These are phyloP conservation scores for Hippopotamyrus pictus DNA, from an alignment of 2,797 vertebrate species.

Conservation along the genomic window DNA sequence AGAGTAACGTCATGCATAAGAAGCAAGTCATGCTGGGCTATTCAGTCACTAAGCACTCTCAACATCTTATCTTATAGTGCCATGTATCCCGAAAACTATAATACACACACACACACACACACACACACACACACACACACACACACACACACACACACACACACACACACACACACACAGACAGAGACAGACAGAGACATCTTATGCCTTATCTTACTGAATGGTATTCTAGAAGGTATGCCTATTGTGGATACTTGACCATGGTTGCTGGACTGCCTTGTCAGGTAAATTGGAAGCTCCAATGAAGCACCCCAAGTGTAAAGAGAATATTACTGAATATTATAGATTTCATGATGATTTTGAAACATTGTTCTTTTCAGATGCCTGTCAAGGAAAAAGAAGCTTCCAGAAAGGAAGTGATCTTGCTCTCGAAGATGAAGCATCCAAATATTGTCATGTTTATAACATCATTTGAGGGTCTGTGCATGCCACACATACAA, in stretches of 20 bases:
- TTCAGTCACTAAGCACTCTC: neutral
- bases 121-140: neutral
- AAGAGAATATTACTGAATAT: neutral
- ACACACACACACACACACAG: neutral
- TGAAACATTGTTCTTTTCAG: constrained; percentile 50
- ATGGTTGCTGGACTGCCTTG: neutral
- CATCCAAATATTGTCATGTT: constrained; percentile 85
- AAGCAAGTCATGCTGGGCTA: neutral
- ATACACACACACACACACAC: neutral
- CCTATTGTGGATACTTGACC: neutral
- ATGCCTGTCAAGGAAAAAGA: constrained; percentile 74
- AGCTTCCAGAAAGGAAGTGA: constrained; percentile 76
- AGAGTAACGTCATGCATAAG: neutral
- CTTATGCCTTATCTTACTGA: neutral
- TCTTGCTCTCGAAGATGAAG: constrained; percentile 78
- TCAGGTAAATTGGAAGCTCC: neutral
- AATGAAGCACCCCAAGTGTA: neutral
- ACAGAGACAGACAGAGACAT: neutral
- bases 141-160: neutral
- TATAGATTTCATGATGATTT: neutral
- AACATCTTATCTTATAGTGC: neutral
- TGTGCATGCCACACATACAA: constrained; percentile 1
- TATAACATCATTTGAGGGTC: constrained; percentile 76
- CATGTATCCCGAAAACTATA: neutral
- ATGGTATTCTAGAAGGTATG: neutral